Evolutionary conservation across 2,113 vertebrate species (phyloP).

Genomic region (Orthonyx spaldingii): DNA sequence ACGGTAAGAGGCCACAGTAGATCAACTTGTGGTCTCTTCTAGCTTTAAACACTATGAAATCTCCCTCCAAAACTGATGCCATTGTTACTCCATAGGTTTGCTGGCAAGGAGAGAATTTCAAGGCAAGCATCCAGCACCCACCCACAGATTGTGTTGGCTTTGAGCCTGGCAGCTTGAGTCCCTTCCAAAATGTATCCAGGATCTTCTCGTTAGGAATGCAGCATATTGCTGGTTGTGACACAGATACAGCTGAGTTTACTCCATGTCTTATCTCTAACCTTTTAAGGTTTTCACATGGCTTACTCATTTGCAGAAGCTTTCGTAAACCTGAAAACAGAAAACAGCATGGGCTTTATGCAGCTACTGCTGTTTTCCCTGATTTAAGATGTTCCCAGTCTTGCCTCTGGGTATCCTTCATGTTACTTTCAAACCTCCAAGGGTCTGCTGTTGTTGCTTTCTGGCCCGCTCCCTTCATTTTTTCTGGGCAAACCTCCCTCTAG

Average conservation of each 20-base stretch:
- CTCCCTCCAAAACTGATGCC: constrained; percentile 12
- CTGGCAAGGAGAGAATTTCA: constrained; percentile 36
- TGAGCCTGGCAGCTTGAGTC: constrained; percentile 31
- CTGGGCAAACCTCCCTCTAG: constrained; percentile 43
- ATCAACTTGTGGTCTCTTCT: neutral
- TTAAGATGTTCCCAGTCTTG: neutral
- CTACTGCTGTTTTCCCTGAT: neutral
- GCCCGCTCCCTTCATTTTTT: constrained; percentile 7
- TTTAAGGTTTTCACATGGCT: constrained; percentile 39
- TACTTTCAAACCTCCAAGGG: constrained; percentile 37
- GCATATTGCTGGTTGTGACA: constrained; percentile 24
- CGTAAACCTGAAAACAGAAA: constrained; percentile 32
- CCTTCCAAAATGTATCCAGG: constrained; percentile 16
- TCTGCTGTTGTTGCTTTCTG: constrained; percentile 46
- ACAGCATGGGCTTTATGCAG: constrained; percentile 3
- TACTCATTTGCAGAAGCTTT: constrained; percentile 28
- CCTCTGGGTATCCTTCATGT: neutral
- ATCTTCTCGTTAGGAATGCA: constrained; percentile 43
- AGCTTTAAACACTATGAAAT: neutral
- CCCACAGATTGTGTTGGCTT: constrained; percentile 66
- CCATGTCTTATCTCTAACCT: constrained; percentile 47
- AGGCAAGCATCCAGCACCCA: constrained; percentile 52
- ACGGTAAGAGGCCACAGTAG: neutral
- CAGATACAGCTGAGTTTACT: constrained; percentile 49
- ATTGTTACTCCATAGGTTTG: constrained; percentile 32